Evolutionary conservation across 2,797 vertebrate genomes (phyloP).

Genomic region (Gorsachius magnificus): DNA sequence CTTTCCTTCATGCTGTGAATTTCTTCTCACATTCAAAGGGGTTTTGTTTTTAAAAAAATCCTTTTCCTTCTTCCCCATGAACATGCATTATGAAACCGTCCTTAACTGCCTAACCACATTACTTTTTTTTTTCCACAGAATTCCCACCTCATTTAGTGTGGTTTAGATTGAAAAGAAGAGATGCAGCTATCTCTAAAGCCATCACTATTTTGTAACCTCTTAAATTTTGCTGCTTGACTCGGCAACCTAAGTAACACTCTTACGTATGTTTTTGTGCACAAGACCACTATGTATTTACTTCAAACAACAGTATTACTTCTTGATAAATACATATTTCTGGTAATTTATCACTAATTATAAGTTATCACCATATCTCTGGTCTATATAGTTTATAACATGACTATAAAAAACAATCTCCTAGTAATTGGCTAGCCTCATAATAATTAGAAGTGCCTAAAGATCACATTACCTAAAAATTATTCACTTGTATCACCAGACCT

Average conservation of each 20-base stretch:
- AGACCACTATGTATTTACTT: neutral
- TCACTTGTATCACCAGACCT: neutral
- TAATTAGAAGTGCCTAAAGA: neutral
- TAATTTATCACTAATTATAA: neutral
- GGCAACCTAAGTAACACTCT: neutral
- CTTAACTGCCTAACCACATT: neutral
- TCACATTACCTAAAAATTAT: rapidly evolving
- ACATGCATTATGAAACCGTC: neutral
- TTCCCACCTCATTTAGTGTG: neutral
- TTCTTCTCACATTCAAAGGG: neutral
- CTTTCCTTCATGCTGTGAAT: neutral
- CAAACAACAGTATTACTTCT: neutral
- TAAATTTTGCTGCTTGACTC: neutral
- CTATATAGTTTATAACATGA: neutral
- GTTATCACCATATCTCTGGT: neutral
- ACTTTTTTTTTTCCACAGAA: neutral
- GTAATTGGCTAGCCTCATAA: neutral
- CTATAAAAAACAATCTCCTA: neutral
- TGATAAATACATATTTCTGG: neutral
- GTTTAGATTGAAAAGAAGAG: neutral
- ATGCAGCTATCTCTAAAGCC: neutral
- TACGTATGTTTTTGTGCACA: neutral
- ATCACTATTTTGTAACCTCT: neutral
- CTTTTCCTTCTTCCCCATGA: neutral
- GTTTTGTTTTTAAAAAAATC: neutral